Base-by-base conservation (phyloP, 2,888 invertebrate species). In the Scaptomyza parva region DNA sequence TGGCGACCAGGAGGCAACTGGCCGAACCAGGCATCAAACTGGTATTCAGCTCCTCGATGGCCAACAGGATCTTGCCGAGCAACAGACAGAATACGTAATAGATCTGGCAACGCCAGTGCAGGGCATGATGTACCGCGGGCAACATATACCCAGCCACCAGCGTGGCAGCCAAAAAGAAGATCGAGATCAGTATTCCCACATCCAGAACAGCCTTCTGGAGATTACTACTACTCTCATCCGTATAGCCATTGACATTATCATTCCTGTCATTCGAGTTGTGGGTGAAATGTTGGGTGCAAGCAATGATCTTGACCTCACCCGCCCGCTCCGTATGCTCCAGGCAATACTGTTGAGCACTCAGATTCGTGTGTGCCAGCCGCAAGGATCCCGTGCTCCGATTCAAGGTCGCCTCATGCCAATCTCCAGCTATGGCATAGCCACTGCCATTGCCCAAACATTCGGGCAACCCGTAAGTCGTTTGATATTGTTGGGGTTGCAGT, bases 81-180 rank as follows among this genome's bases (percentile, higher is more conserved):
- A 97, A 94, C 75, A 97, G 94, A 89, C 96, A 96, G 69, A 95
- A 95, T 78, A 97, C 96, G 92, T 97, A 96, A 92, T 96, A 95
- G 76, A 96, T 96, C 92, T 97, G 97, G 90, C 97, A 97, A 87
- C 96, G 94, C 96, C 97, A 97, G 92, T 97, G 97, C 83, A 97
- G 93, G 72, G 96, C 96, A 92, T 96, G 97, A 92, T 96, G 95
- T 82, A 96, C 95, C 76, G 96, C 95, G 53, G 96, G 96, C 90
- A 96, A 93, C 80, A 96, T 93, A 87, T 95, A 95, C 17, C 96
- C 95, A 11, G 96, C 95, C 44, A 94, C 95, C 87, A 97, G 92
- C 53, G 97, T 97, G 17, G 96, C 95, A 39, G 95, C 95, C 90
- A 97, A 92, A 92, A 97, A 97, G 69, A 96, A 93, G 3, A 95